phyloP scores from a whole-genome alignment of 1,140 invertebrate species.

The Steinernema khuongi region DNA sequence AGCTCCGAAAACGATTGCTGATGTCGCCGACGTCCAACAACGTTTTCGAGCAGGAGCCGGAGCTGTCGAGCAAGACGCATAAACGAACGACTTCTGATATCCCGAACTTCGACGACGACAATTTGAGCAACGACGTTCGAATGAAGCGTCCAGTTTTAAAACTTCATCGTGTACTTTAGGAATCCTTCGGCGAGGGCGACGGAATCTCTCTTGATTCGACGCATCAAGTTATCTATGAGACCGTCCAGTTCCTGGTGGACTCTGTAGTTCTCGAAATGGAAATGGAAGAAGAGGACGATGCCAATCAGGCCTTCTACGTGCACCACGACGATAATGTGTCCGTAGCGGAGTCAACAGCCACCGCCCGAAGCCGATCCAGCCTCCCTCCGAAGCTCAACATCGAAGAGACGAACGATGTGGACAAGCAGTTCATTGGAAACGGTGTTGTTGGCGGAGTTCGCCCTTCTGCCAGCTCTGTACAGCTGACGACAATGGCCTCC shows the following conservation, averaged over 20 bases:
- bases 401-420: conserved; percentile 17
- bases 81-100: conserved; percentile 49
- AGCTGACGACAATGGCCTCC: neutral
- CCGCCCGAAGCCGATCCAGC: conserved; percentile 6
- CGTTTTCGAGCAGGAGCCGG: neutral
- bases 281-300: conserved; percentile 30
- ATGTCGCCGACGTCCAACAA: neutral
- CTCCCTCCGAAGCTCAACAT: conserved; percentile 8
- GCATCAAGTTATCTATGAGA: conserved; percentile 45
- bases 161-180: conserved; percentile 7
- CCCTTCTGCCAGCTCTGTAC: neutral
- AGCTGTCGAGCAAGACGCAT: conserved; percentile 19
- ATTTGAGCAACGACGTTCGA: conserved; percentile 8
- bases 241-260: conserved; percentile 46
- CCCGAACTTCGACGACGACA: conserved; percentile 50
- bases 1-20: neutral
- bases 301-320: neutral
- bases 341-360: neutral
- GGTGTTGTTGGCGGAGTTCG: conserved; percentile 5
- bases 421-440: conserved; percentile 24
- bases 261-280: conserved; percentile 36
- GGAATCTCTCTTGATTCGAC: conserved; percentile 22
- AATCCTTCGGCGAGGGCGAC: conserved; percentile 37
- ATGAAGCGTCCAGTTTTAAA: neutral
- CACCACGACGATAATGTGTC: neutral